These are phyloP conservation scores for Augochlora pura DNA, from an alignment of 1,140 invertebrate genomes.

Conservation along the genomic window DNA sequence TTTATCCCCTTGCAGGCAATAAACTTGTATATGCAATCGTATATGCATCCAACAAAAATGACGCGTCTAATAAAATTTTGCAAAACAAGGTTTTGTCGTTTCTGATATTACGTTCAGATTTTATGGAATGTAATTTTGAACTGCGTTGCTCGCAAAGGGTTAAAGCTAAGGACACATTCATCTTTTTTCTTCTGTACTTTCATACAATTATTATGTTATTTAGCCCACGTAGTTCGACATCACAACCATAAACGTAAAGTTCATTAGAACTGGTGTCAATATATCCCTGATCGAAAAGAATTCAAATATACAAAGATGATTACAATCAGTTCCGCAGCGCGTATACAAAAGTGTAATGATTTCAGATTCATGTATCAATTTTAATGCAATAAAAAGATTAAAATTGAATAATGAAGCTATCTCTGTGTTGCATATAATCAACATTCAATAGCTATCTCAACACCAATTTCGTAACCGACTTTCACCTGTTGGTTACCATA, in stretches of 20 bases:
- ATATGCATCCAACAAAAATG: too few relatives aligned
- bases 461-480: conserved; percentile 39
- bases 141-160: neutral
- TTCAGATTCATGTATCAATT: conserved; percentile 4
- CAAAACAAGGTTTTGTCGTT: too few relatives aligned
- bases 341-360: conserved; percentile 38
- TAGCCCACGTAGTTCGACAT: conserved; percentile 49
- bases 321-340: conserved; percentile 37
- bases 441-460: neutral
- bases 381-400: conserved; percentile 20
- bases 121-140: too few relatives aligned
- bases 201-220: conserved; percentile 25
- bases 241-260: conserved; percentile 64
- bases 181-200: neutral
- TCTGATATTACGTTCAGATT: too few relatives aligned
- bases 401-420: neutral
- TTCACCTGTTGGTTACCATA: neutral
- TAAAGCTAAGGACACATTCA: conserved; percentile 20
- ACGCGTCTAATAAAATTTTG: too few relatives aligned
- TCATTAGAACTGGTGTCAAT: conserved; percentile 13
- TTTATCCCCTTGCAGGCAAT: too few relatives aligned
- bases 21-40: too few relatives aligned
- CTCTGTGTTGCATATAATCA: conserved; percentile 37
- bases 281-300: neutral
- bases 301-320: conserved; percentile 26